Base-by-base conservation (phyloP, 2,888 invertebrate species). In the Pegoplata infirma region DNA sequence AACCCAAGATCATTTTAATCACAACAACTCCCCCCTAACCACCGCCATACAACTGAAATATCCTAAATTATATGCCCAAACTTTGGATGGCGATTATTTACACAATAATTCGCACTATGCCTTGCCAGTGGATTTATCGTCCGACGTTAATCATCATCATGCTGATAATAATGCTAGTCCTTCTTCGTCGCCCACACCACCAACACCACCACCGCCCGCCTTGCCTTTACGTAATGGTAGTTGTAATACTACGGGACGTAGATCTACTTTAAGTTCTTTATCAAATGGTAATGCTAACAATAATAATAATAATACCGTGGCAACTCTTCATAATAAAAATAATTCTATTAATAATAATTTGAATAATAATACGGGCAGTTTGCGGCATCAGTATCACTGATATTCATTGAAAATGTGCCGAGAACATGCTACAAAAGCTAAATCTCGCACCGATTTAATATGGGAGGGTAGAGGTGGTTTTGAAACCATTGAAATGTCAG, bases 51-150 rank as follows among this genome's bases (percentile, higher is more conserved):
- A 40, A 12, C 56, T 46, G 16, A 81, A 82, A 81, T 64, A 84
- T 83, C 40, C 82, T 80, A 67, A 77, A 66, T 17, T 77, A 51
- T 66, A 77, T 59, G 61, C 79, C 2, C 66, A 72, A 21, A 67
- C 75, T 8, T 47, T 79, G 16, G 80, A 71, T 46, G 83, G 85
- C 28, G 87, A 86, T 36, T 89, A 89, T 55, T 86, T 89, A 16
- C 89, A 89, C 82, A 89, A 86, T 63, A 89, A 89, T 58, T 88
- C 88, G 17, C 89, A 89, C 63, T 89, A 89, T 64, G 89, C 89
- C 68, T 81, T 89, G 81, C 89, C 89, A 12, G 58, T 89, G 61
- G 89, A 89, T 80, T 69, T 76, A 4, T 23, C 36, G 3, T 12
- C 59, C 46, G 12, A 40, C 3, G 40, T 8, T 19, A n/a, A n/a